Evolutionary conservation across 2,797 vertebrate species (phyloP).

Genomic region (Pangasius larnaudii): DNA sequence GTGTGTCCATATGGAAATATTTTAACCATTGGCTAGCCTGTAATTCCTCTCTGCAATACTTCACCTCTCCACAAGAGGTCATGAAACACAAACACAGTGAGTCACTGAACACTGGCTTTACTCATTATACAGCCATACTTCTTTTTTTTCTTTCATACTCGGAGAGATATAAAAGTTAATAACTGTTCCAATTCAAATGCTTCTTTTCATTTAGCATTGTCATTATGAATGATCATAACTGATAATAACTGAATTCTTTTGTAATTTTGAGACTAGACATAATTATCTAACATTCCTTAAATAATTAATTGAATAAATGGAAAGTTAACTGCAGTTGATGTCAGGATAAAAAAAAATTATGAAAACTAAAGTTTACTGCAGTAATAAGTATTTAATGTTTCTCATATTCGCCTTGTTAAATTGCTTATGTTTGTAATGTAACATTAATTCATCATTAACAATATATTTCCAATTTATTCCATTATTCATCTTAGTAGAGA

Average conservation of each 20-base stretch:
- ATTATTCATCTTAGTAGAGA: not conserved
- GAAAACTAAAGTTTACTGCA: too few relatives aligned
- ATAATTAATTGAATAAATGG: not conserved
- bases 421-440: not conserved
- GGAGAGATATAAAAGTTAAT: not conserved
- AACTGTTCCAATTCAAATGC: not conserved
- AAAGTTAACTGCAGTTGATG: not conserved
- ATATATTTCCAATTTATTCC: not conserved
- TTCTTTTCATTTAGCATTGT: not conserved
- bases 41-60: constrained; percentile 2
- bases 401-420: not conserved
- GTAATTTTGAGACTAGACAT: not conserved
- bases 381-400: not conserved
- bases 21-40: not conserved
- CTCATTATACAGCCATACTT: not conserved
- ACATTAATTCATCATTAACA: too few relatives aligned
- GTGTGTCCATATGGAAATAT: not conserved
- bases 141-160: not conserved
- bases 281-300: not conserved
- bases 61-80: constrained; percentile 16
- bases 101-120: not conserved
- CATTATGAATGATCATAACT: not conserved
- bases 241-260: not conserved
- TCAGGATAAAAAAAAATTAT: not conserved
- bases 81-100: not conserved